These are phyloP conservation scores for Campopleginae sp. DNA, from an alignment of 2,888 invertebrate genomes.

Conservation along the genomic window DNA sequence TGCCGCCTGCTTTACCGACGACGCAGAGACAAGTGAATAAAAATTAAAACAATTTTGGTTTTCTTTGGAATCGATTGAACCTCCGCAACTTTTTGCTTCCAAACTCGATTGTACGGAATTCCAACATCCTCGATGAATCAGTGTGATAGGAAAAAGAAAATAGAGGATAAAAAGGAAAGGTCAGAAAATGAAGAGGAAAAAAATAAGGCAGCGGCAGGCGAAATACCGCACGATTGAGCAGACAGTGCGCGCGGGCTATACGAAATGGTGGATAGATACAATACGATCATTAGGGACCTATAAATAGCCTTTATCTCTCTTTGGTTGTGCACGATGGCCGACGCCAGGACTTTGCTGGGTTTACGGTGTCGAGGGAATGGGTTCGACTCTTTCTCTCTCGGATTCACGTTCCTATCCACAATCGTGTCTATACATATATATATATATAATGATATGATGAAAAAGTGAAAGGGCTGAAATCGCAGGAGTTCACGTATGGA, in stretches of 20 bases:
- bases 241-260: not conserved
- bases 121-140: not conserved
- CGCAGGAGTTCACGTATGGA: not conserved
- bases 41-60: not conserved
- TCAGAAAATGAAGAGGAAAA: constrained; percentile 31
- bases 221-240: constrained; percentile 40
- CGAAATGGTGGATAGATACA: constrained; percentile 49
- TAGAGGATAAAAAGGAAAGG: constrained; percentile 8
- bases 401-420: constrained; percentile 20
- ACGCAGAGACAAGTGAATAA: not conserved
- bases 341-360: constrained; percentile 53
- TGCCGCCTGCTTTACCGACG: not conserved
- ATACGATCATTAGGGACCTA: constrained; percentile 67
- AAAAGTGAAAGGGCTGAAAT: constrained; percentile 19
- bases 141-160: not conserved
- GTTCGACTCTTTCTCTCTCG: constrained; percentile 27
- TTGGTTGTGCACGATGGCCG: constrained; percentile 38
- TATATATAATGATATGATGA: not conserved
- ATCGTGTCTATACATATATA: not conserved
- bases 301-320: constrained; percentile 66
- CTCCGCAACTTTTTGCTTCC: constrained; percentile 2
- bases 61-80: not conserved
- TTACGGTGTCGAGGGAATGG: constrained; percentile 33
- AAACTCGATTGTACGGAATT: not conserved
- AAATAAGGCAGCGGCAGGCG: not conserved